Percentiles rank a stretch among this genome's conserved stretches.
Evolutionary conservation across 2,797 vertebrate species (phyloP).

Genomic region (Hyperoplus immaculatus): DNA sequence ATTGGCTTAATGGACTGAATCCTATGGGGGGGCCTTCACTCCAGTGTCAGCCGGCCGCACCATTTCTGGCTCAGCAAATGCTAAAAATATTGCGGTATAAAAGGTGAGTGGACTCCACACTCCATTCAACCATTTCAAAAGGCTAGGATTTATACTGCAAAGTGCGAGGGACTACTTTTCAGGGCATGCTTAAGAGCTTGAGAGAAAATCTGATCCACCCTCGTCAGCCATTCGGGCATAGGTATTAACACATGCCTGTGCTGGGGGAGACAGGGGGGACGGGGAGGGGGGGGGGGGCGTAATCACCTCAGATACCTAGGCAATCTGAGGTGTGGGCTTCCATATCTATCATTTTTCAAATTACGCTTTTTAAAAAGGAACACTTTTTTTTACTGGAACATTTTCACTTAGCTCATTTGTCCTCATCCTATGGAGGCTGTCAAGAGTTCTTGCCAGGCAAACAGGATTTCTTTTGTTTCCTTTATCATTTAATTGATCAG

Average conservation of each 20-base stretch:
- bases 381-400: constrained; percentile 12
- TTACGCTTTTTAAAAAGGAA: constrained; percentile 37
- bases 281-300: constrained; percentile 29
- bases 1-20: constrained; percentile 67
- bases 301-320: constrained; percentile 71
- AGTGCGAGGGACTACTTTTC: constrained; percentile 53
- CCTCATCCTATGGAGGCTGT: constrained; percentile 63
- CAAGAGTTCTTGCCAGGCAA: constrained; percentile 74
- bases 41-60: constrained; percentile 39
- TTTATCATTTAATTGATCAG: constrained; percentile 85
- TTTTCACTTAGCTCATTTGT: constrained; percentile 70
- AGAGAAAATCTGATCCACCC: constrained; percentile 58
- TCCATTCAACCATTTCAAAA: constrained; percentile 50
- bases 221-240: constrained; percentile 69
- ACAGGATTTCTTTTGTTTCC: constrained; percentile 71
- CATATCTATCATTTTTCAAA: constrained; percentile 46
- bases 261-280: constrained; percentile 47
- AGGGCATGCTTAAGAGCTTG: constrained; percentile 57
- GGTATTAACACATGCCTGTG: constrained; percentile 65
- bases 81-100: constrained; percentile 56
- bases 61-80: constrained; percentile 58
- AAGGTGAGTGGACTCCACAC: constrained; percentile 55
- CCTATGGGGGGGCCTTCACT: constrained; percentile 52
- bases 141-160: constrained; percentile 58
- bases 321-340: constrained; percentile 60